These are phyloP conservation scores for Sarotherodon lohbergeri DNA, from an alignment of 2,113 vertebrate species.

Conservation along the genomic window DNA sequence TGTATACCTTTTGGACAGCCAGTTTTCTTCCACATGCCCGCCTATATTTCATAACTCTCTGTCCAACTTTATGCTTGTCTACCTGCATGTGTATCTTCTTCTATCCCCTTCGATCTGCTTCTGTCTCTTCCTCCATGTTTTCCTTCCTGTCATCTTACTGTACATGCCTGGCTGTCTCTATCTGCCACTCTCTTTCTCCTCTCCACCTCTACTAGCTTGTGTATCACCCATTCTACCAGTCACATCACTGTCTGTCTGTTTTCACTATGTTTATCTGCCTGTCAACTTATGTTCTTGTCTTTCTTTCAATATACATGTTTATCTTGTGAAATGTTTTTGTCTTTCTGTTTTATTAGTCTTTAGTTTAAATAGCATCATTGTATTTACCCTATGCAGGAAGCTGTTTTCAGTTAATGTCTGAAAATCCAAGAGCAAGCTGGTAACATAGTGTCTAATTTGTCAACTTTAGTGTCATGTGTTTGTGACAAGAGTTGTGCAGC, in stretches of 20 bases:
- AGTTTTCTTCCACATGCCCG: neutral
- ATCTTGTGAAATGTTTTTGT: neutral
- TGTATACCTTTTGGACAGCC: neutral
- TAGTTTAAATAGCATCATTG: neutral
- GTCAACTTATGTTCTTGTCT: neutral
- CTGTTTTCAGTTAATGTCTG: neutral
- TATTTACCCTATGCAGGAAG: neutral
- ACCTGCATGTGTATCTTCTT: neutral
- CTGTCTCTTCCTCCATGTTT: slow-evolving; percentile 15
- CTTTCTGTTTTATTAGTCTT: neutral
- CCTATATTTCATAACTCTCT: neutral
- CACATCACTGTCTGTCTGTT: neutral
- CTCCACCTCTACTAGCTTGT: neutral
- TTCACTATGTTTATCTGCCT: neutral
- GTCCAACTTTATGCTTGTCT: slow-evolving; percentile 11
- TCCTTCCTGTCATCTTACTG: slow-evolving; percentile 20
- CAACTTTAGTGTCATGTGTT: neutral
- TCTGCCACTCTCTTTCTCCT: slow-evolving; percentile 7
- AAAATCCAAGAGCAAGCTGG: neutral
- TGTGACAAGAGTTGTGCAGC: neutral
- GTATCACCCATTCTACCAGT: slow-evolving; percentile 13
- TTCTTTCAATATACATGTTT: neutral
- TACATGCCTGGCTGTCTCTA: slow-evolving; percentile 13
- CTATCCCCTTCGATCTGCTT: slow-evolving; percentile 5
- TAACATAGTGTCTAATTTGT: neutral